Evolutionary conservation across 1,140 invertebrate species (phyloP), one percentile per base, ranked within the genome.

Genomic region (Leptestheria dahalacensis): DNA sequence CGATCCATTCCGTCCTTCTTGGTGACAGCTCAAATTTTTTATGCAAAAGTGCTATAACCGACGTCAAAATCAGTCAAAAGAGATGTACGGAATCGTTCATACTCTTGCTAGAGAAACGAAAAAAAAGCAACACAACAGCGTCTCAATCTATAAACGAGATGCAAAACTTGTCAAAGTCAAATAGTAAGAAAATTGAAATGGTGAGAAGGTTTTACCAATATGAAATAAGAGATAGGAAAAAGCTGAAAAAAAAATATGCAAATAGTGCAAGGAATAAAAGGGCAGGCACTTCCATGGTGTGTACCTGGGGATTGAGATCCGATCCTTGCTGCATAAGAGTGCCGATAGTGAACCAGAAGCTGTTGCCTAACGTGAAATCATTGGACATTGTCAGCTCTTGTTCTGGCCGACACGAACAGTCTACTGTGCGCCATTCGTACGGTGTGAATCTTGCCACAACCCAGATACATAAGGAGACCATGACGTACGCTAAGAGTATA

Each of bases 301-400:
- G 29, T 57, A 68, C 75, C 67, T 75, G 66, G 3, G 75, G 75
- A 61, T 69, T 69, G 58, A 74, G 64, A 62, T 74, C 73, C 1
- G 72, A 75, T n/a, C 78, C 78, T 71, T 80, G 78, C 64, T 79
- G 78, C 78, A 80, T 79, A 52, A 80, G 71, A 20, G 76, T 78
- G 4, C 78, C 78, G 25, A 77, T 75, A 6, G 74, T 86, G 73
- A 92, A 92, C 88, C 88, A 92, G 72, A 92, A 86, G 74, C 83
- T 84, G 74, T 89, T 89, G 66, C 80, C 77, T 60, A 89, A 72
- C 33, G 80, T 86, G 68, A 89, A 89, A 69, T 85, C 83, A 71
- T 88, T 89, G 73, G 83, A 79, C 41, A 78, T 71, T 20, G 49
- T 49, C 24, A 50, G 24, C 1, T 77, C 67, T 72, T 70, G 33